Conservation (phyloP, 2,113 vertebrate genomes). For the Sylvia atricapilla region DNA sequence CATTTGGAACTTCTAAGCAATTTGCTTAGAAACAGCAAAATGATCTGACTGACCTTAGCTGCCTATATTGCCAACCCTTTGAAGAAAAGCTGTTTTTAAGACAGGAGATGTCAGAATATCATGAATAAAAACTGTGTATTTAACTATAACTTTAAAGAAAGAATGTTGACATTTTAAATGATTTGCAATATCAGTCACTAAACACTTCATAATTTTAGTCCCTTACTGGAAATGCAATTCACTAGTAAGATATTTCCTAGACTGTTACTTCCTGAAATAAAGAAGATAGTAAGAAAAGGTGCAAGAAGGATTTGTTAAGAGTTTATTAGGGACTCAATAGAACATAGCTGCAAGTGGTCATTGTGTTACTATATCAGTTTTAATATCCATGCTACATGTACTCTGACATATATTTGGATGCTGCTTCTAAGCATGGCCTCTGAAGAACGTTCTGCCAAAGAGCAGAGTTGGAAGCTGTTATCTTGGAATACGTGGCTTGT, state of each 20-base stretch:
- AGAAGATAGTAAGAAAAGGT: not conserved
- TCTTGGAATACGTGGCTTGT: slow-evolving; percentile 19
- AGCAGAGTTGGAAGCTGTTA: not conserved
- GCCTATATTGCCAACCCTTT: not conserved
- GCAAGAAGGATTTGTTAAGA: not conserved
- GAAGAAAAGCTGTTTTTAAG: slow-evolving; percentile 33
- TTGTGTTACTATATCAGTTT: not conserved
- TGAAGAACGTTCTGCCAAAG: not conserved
- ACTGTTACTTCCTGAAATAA: not conserved
- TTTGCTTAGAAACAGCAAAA: slow-evolving; percentile 47
- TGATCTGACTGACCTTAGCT: slow-evolving; percentile 3
- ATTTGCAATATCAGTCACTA: not conserved
- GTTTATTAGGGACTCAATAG: not conserved
- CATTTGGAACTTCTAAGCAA: slow-evolving; percentile 49
- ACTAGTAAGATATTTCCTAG: not conserved
- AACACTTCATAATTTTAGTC: not conserved
- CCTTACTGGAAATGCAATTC: not conserved
- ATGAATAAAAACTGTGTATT: not conserved
- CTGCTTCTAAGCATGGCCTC: not conserved
- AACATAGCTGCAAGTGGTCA: not conserved
- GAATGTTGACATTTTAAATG: not conserved
- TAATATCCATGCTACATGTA: not conserved
- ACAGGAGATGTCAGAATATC: not conserved
- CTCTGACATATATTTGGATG: not conserved
- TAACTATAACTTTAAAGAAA: not conserved